Conservation (phyloP, 2,113 vertebrate species). For the Nesoenas mayeri region DNA sequence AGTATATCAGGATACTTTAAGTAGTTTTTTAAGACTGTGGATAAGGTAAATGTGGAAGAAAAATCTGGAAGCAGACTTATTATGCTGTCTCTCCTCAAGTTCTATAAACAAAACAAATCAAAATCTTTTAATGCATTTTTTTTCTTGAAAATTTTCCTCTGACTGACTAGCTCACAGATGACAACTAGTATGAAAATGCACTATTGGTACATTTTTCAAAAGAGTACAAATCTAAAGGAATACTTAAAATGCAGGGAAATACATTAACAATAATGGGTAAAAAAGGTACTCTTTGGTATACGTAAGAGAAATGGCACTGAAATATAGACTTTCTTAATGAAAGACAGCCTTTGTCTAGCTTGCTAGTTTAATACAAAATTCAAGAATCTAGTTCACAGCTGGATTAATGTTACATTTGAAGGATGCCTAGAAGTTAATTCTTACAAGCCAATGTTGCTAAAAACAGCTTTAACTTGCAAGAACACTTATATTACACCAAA, state of each 20-base stretch:
- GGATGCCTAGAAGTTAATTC: background rate
- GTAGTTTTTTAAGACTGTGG: background rate
- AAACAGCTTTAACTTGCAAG: background rate
- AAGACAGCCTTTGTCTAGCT: background rate
- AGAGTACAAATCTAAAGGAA: background rate
- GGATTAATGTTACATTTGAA: background rate
- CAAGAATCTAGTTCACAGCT: background rate
- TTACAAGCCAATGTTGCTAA: background rate
- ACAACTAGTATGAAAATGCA: background rate
- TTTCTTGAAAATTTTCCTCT: background rate
- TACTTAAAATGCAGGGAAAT: background rate
- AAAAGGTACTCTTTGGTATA: background rate
- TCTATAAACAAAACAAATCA: background rate
- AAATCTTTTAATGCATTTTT: background rate
- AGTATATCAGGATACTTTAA: background rate
- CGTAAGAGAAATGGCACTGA: background rate
- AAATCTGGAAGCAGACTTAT: background rate
- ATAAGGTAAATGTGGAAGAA: background rate
- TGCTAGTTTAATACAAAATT: background rate
- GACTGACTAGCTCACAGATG: background rate
- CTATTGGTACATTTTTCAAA: background rate
- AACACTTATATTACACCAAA: background rate
- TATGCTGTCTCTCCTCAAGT: accelerated
- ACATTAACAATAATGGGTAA: background rate
- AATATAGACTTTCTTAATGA: background rate